These are phyloP conservation scores for Bubo scandiacus DNA, from an alignment of 2,113 vertebrate species.

Conservation along the genomic window DNA sequence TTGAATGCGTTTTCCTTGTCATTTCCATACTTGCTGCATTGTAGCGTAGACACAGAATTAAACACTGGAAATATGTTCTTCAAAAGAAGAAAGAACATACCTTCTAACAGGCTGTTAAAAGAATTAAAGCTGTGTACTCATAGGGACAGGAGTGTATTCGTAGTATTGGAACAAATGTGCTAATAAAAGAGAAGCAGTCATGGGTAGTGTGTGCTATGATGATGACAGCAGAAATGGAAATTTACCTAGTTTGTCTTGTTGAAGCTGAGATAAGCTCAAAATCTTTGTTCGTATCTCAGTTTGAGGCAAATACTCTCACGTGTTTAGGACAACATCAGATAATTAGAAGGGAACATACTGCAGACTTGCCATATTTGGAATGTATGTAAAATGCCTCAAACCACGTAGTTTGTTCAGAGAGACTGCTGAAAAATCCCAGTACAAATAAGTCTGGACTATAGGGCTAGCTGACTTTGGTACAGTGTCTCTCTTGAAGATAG, in stretches of 20 bases:
- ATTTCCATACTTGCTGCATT: background rate
- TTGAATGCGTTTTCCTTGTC: background rate
- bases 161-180: background rate
- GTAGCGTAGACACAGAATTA: background rate
- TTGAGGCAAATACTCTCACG: background rate
- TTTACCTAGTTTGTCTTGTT: background rate
- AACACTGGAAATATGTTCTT: background rate
- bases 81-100: background rate
- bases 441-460: background rate
- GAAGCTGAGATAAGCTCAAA: background rate
- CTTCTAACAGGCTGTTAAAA: background rate
- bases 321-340: background rate
- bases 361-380: background rate
- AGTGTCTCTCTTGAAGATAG: background rate
- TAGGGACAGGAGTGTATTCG: background rate
- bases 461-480: background rate
- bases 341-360: background rate
- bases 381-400: background rate
- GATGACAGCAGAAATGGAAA: background rate
- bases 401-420: background rate
- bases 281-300: background rate
- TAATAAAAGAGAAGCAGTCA: background rate
- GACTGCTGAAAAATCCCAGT: background rate
- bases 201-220: background rate
- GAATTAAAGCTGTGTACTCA: background rate